Conservation (phyloP, 2,797 vertebrate genomes). For the Ctenopoma kingsleyae region DNA sequence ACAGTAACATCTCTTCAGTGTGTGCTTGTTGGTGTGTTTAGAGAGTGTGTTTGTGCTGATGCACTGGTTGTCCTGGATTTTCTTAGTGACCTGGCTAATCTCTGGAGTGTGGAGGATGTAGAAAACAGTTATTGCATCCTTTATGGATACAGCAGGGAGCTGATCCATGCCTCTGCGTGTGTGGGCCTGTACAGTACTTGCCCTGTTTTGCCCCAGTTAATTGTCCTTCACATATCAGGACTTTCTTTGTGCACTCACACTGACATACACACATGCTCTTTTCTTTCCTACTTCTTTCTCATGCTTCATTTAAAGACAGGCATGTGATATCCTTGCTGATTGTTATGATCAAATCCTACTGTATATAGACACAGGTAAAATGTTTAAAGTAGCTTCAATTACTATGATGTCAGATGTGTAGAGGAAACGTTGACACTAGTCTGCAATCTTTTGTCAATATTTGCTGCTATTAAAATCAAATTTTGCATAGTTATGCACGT, state of each 20-base stretch:
- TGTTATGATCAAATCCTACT: neutral
- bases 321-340: neutral
- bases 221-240: constrained; percentile 65
- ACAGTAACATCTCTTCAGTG: constrained; percentile 9
- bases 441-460: constrained; percentile 13
- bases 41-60: constrained; percentile 34
- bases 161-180: constrained; percentile 60
- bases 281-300: constrained; percentile 21
- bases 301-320: constrained; percentile 12
- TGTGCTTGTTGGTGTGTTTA: constrained; percentile 20
- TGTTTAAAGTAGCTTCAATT: neutral
- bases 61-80: constrained; percentile 68
- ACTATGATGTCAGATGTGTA: constrained; percentile 20
- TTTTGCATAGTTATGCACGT: constrained; percentile 9
- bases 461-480: constrained; percentile 35
- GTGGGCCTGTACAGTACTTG: constrained; percentile 54
- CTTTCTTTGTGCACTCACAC: constrained; percentile 13
- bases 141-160: constrained; percentile 76
- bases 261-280: constrained; percentile 19
- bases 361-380: neutral
- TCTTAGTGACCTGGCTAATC: constrained; percentile 76
- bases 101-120: constrained; percentile 70
- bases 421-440: neutral
- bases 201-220: constrained; percentile 73
- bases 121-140: constrained; percentile 71